A percentile compares a stretch with the other conserved stretches of the same genome.
phyloP scores from a whole-genome alignment of 2,113 vertebrate species.

The Pterophyllum scalare region DNA sequence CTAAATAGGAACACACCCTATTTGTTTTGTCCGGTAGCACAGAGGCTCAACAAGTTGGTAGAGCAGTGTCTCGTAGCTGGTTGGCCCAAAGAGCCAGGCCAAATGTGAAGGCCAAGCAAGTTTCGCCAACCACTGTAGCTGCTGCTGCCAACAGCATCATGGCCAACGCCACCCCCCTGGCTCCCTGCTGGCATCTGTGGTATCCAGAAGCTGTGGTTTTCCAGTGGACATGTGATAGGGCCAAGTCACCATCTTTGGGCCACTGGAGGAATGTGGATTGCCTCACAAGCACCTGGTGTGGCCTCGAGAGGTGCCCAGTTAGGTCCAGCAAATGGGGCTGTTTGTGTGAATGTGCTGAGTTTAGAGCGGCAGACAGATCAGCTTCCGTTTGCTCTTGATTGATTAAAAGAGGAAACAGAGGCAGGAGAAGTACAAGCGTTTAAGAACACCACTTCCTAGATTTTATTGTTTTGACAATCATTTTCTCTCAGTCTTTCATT shows the following conservation, averaged over 20 bases:
- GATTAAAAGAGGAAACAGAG: slow-evolving; percentile 45
- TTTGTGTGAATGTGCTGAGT: slow-evolving; percentile 3
- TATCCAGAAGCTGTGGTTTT: slow-evolving; percentile 77
- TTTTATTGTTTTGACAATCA: slow-evolving; percentile 16
- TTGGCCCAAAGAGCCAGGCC: slow-evolving; percentile 47
- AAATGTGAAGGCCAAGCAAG: slow-evolving; percentile 56
- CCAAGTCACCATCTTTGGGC: slow-evolving; percentile 59
- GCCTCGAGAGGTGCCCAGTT: slow-evolving; percentile 15
- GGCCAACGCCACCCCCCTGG: slow-evolving; percentile 53
- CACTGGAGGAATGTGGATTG: slow-evolving; percentile 50
- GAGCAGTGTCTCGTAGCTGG: neutral
- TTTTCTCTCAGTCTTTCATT: slow-evolving; percentile 38
- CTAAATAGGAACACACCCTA: slow-evolving; percentile 22
- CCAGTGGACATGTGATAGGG: slow-evolving; percentile 73
- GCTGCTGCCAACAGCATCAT: slow-evolving; percentile 63
- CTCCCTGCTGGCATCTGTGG: slow-evolving; percentile 66
- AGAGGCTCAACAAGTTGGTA: neutral
- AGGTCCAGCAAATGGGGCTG: neutral
- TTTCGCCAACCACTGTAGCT: slow-evolving; percentile 51
- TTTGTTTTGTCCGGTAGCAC: slow-evolving; percentile 17
- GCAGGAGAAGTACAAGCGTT: slow-evolving; percentile 29
- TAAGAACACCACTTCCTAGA: slow-evolving; percentile 53
- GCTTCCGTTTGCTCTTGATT: slow-evolving; percentile 21
- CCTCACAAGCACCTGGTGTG: slow-evolving; percentile 65
- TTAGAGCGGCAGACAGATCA: neutral